phyloP scores from a whole-genome alignment of 2,113 vertebrate genomes.

The Ciconia stormi region DNA sequence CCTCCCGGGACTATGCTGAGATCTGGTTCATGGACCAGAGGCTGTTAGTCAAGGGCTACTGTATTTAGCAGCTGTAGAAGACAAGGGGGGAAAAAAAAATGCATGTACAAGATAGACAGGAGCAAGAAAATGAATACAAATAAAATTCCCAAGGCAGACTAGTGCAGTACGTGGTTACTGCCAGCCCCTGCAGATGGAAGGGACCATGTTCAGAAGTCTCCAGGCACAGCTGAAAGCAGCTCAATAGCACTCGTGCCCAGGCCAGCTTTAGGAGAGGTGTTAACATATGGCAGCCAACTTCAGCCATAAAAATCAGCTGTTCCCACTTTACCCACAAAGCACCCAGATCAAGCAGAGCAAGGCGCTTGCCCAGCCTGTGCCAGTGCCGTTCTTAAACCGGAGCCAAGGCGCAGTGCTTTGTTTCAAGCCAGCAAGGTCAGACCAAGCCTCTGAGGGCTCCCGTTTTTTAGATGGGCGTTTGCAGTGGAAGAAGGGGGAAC shows the following conservation, averaged over 20 bases:
- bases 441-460: neutral
- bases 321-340: neutral
- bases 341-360: neutral
- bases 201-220: neutral
- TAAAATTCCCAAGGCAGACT: neutral
- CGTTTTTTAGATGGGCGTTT: neutral
- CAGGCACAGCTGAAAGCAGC: neutral
- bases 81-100: neutral
- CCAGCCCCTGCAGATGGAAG: neutral
- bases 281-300: neutral
- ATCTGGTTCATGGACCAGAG: neutral
- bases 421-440: neutral
- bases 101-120: neutral
- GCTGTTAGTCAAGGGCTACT: neutral
- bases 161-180: neutral
- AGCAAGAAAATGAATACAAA: neutral
- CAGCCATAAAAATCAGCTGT: neutral
- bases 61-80: neutral
- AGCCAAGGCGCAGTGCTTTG: neutral
- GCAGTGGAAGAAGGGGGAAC: neutral
- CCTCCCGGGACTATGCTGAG: neutral
- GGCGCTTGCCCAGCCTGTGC: neutral
- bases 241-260: neutral
- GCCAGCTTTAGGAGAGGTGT: neutral
- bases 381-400: neutral